phyloP scores from a whole-genome alignment of 1,140 invertebrate species.

The Sipha flava region DNA sequence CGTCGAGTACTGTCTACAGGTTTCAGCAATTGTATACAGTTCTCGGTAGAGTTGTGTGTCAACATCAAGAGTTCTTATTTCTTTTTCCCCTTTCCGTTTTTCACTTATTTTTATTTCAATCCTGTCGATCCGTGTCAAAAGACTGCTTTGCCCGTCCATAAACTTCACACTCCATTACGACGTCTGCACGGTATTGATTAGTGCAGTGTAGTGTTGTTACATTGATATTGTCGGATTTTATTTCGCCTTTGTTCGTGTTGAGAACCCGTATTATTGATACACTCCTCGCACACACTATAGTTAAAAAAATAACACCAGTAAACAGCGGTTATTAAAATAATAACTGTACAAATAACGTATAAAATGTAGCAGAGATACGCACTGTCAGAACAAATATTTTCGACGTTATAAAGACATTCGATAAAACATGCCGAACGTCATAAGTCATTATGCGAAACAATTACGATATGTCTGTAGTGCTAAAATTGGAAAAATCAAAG shows the following conservation, averaged over 20 bases:
- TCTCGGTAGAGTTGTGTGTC: neutral
- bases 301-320: too few species aligned
- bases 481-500: too few species aligned
- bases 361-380: too few species aligned
- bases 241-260: neutral
- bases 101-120: conserved; percentile 11
- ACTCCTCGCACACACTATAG: too few species aligned
- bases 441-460: too few species aligned
- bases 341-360: too few species aligned
- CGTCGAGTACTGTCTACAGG: neutral
- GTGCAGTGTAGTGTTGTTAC: neutral
- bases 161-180: conserved; percentile 13
- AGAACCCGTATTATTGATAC: too few species aligned
- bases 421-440: too few species aligned
- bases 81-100: neutral
- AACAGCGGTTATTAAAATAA: too few species aligned
- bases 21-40: neutral
- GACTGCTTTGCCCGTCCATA: neutral
- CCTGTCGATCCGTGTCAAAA: neutral
- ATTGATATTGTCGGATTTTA: neutral
- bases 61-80: neutral
- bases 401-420: too few species aligned
- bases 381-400: too few species aligned
- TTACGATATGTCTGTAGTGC: too few species aligned
- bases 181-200: conserved; percentile 15